Evolutionary conservation across 2,797 vertebrate genomes (phyloP), one percentile per base, ranked within the genome.

Genomic region (Picus viridis): DNA sequence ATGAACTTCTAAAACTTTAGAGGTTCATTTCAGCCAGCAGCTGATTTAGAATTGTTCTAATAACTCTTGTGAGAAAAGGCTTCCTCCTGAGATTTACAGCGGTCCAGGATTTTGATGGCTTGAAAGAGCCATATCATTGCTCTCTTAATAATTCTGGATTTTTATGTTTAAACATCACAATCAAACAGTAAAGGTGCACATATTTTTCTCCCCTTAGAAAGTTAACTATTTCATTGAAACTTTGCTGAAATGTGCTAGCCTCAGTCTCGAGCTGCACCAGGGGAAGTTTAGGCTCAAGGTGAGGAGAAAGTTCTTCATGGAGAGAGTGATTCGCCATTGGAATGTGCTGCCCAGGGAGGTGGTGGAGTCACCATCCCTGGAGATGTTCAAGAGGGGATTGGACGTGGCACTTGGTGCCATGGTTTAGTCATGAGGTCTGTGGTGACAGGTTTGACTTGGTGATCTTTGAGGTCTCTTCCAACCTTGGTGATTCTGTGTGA

Each of bases 1-100:
- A 92, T 58, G 43, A 93, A 92, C 79, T 73, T 86, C 58, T 54
- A 69, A 85, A 91, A 91, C 6, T 83, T 93, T 2, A 83, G 62
- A 90, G 62, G 29, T n/a, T 86, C 79, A 39, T 83, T 92, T 88
- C 64, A 49, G 73, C 53, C 39, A 58, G 69, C 53, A 88, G 53
- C 39, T 94, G 73, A 89, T 87, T 43, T 47, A 69, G 81, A 83
- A 94, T 68, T 86, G 19, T 65, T 63, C 39, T 78, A 70, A 54
- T 82, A 89, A 83, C 24, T 86, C 75, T 63, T 78, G 32, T 72
- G 73, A 94, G 67, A 72, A 83, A 83, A 88, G 36, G 16, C 17
- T 54, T 71, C 49, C 49, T 83, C 56, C 12, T 68, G 85, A 86
- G 71, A 86, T 73, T 89, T 70, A 80, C 1, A 79, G 19, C 49